phyloP scores from a whole-genome alignment of 2,888 invertebrate genomes.

The Platypus cylindrus region DNA sequence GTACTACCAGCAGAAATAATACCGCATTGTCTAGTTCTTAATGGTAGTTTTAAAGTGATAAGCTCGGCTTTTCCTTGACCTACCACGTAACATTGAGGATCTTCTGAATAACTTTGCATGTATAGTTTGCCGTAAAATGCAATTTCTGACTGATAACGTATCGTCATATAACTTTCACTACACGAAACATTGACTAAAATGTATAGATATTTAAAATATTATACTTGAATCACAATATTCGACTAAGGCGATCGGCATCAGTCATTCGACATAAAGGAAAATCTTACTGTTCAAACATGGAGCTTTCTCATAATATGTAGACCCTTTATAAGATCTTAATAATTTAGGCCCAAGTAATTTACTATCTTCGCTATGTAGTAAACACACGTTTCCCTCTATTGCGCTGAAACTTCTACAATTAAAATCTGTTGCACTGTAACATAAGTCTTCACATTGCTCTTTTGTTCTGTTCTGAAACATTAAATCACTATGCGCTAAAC shows the following conservation, averaged over 20 bases:
- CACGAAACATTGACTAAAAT: slow-evolving; percentile 65
- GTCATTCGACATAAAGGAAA: no score
- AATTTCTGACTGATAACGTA: slow-evolving; percentile 50
- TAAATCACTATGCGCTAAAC: slow-evolving; percentile 50
- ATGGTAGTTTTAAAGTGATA: slow-evolving; percentile 46
- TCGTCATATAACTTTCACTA: slow-evolving; percentile 52
- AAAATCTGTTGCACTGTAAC: slow-evolving; percentile 51
- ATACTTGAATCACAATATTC: no score
- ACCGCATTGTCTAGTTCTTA: slow-evolving; percentile 43
- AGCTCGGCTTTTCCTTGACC: slow-evolving; percentile 37
- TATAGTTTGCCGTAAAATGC: slow-evolving; percentile 64
- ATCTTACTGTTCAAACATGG: slow-evolving; percentile 70
- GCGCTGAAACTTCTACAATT: slow-evolving; percentile 59
- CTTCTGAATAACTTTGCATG: slow-evolving; percentile 63
- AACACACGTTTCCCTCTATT: slow-evolving; percentile 37
- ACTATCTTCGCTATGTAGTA: slow-evolving; percentile 71
- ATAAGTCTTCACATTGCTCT: slow-evolving; percentile 42
- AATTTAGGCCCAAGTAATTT: slow-evolving; percentile 66
- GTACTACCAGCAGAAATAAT: slow-evolving; percentile 43
- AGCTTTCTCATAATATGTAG: slow-evolving; percentile 66
- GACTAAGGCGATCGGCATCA: no score
- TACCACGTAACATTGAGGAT: slow-evolving; percentile 46
- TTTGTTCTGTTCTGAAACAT: slow-evolving; percentile 39
- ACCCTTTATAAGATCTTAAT: slow-evolving; percentile 43
- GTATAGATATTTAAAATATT: background rate